Evolutionary conservation across 2,888 invertebrate species (phyloP), one percentile per base, ranked within the genome.

Genomic region (Atherix ibis): DNA sequence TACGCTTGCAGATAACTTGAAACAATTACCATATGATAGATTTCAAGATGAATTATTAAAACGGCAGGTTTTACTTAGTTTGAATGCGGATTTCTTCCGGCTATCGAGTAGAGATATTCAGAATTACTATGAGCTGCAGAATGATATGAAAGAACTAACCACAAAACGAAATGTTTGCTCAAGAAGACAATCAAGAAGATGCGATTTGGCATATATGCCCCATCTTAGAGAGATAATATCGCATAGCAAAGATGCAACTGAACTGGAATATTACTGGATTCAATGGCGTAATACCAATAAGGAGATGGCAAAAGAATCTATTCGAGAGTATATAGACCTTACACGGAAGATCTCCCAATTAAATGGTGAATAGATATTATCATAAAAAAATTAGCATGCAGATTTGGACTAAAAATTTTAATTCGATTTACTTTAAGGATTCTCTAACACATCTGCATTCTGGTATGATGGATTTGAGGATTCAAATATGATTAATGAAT

Each of bases 211-310:
- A 9, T 58, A 50, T 19, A 50, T 50, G 28, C 58, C 58, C 5
- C 54, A 58, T 33, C 51, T 58, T 13, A 51, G 52, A 36, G 48
- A 45, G 39, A 50, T 58, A 4, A 50, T 50, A 30, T 52, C 53
- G 16, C 43, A 39, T n/a, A 57, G 54, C 36, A 44, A 33, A 10
- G 50, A 55, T 41, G 41, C 46, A 3, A 49, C 50, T 19, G 55
- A 56, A 34, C 35, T 56, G 25, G 48, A 53, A 38, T 54, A 54
- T 34, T 56, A 56, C 37, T 56, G 56, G 56, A 49, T 52, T 36
- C 46, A 48, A 1, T 56, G 56, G 55, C 46, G 55, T 4, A 53
- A 54, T 8, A 53, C 48, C 40, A 53, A 56, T 32, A 45, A 50
- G 5, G 39, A 52, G 29, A 54, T 53, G 53, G 50, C 57, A 5